Percentiles rank a stretch among this genome's conserved stretches.
These are phyloP conservation scores for Gambusia yucatana DNA, from an alignment of 2,797 vertebrate species.

Conservation along the genomic window DNA sequence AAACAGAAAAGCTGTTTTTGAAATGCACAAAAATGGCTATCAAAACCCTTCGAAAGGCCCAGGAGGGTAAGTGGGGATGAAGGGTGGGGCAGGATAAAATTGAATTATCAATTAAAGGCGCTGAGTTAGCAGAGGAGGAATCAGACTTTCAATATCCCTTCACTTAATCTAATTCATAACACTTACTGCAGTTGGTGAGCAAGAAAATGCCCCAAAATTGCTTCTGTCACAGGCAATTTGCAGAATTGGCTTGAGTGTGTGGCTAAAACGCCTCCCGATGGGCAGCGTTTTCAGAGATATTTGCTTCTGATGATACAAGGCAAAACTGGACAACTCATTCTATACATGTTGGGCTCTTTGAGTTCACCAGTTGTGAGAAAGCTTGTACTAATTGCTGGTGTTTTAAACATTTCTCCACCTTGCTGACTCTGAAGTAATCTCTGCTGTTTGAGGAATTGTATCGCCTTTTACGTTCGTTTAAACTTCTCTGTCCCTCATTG, in stretches of 20 bases:
- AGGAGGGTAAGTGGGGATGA: not conserved
- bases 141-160: conserved; percentile 62
- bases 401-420: conserved; percentile 56
- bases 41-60: conserved; percentile 15
- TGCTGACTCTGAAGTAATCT: conserved; percentile 26
- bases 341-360: conserved; percentile 37
- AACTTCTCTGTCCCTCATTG: not conserved
- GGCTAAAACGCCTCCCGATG: conserved; percentile 43
- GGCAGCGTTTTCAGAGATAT: conserved; percentile 53
- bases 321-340: conserved; percentile 39
- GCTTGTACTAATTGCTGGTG: conserved; percentile 41
- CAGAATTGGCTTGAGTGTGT: conserved; percentile 63
- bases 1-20: conserved; percentile 14
- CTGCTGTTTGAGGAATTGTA: not conserved
- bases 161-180: conserved; percentile 70
- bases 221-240: conserved; percentile 76
- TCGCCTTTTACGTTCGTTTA: not conserved
- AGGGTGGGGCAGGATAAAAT: conserved; percentile 41
- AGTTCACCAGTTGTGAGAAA: conserved; percentile 20
- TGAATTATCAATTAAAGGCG: conserved; percentile 74
- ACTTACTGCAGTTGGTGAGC: conserved; percentile 63
- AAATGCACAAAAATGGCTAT: conserved; percentile 31
- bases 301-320: conserved; percentile 47
- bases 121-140: conserved; percentile 63
- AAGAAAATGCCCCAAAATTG: conserved; percentile 74